Evolutionary conservation across 2,113 vertebrate species (phyloP).

Genomic region (crab-eating macaque (Macaca fascicularis)): DNA sequence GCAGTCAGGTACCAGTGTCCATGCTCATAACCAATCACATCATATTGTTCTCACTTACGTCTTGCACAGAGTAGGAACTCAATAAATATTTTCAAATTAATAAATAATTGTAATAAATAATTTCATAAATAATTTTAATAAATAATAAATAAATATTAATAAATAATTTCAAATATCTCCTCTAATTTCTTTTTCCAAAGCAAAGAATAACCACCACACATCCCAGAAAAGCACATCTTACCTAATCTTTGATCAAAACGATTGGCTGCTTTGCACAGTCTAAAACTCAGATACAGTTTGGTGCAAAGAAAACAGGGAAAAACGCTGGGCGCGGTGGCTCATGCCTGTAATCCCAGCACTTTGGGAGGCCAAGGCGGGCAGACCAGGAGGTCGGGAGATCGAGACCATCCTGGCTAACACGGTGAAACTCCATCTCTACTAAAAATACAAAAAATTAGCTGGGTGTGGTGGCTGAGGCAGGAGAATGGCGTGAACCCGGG

Average conservation of each 20-base stretch:
- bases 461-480: too few species aligned
- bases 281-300: background rate
- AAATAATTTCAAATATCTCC: background rate
- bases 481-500: too few species aligned
- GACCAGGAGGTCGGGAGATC: too few species aligned
- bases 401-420: too few species aligned
- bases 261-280: background rate
- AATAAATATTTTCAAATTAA: background rate
- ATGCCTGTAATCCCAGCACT: too few species aligned
- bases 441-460: too few species aligned
- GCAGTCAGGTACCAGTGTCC: background rate
- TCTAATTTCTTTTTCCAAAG: background rate
- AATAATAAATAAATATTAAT: too few species aligned
- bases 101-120: too few species aligned
- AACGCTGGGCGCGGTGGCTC: too few species aligned
- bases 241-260: background rate
- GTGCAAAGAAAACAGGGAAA: background rate
- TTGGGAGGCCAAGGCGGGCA: too few species aligned
- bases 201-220: background rate
- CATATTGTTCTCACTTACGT: background rate
- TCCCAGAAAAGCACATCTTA: background rate
- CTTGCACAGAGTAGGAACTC: background rate
- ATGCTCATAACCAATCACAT: background rate
- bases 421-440: too few species aligned
- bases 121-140: too few species aligned